Evolutionary conservation across 2,113 vertebrate genomes (phyloP).

Genomic region (Rostratula benghalensis): DNA sequence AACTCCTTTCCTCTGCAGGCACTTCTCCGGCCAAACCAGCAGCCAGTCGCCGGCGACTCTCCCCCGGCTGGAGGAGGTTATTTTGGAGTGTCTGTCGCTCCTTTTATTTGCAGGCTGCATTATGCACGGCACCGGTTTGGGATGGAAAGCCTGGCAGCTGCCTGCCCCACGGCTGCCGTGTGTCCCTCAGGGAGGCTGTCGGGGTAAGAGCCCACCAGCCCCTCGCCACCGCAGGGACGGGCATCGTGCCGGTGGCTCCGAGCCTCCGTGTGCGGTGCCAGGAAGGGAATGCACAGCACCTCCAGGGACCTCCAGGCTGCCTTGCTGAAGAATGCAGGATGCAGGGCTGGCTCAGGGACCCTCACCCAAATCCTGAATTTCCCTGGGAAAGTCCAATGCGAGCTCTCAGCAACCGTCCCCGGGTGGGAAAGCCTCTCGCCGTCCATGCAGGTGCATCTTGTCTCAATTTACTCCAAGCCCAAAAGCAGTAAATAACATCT

Average conservation of each 20-base stretch:
- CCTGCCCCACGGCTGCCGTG: not conserved
- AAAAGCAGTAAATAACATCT: conserved; percentile 70
- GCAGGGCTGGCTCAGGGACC: not conserved
- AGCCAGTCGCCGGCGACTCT: not conserved
- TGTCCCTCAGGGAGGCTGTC: not conserved
- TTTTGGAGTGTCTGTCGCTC: conserved; percentile 42
- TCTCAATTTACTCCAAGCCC: conserved; percentile 43
- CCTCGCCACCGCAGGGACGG: not conserved
- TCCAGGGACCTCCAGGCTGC: not conserved
- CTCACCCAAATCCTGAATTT: not conserved
- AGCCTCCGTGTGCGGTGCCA: accelerated
- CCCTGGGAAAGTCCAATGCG: not conserved
- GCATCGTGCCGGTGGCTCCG: not conserved
- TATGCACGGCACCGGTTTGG: not conserved
- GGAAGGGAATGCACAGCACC: accelerated
- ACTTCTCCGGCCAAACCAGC: not conserved
- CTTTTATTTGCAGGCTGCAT: not conserved
- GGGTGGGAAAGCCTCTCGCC: not conserved
- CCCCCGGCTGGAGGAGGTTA: not conserved
- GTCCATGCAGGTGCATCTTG: conserved; percentile 61
- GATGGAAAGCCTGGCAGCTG: conserved; percentile 41
- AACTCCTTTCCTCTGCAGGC: conserved; percentile 54
- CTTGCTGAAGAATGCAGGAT: not conserved
- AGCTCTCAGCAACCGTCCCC: not conserved
- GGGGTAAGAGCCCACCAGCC: not conserved